Base-by-base conservation (phyloP, 2,888 invertebrate genomes). In the Mimumesa dahlbomi region DNA sequence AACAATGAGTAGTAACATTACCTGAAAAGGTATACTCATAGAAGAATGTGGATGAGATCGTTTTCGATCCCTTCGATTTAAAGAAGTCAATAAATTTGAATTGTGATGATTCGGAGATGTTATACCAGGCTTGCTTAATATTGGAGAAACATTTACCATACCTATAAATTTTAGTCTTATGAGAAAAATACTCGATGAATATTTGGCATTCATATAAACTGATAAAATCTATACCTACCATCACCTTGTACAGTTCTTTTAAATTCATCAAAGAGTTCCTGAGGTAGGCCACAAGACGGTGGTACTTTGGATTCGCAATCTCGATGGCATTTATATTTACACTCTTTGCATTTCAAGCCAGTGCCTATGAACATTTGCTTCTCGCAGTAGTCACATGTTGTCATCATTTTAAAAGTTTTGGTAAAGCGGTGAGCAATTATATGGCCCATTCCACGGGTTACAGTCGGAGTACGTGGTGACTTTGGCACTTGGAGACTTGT, bases 291-390 rank as follows among this genome's bases (percentile, higher is more conserved):
- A 90, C 98, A 98, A 34, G 97, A 96, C 0, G 97, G 96, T 77
- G 97, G 96, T 77, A 97, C 98, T 91, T 96, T 96, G 50, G 94
- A 93, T 84, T 96, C 96, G 87, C 98, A 98, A 85, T 97, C 97
- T 89, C 94, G 92, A 90, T 95, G 95, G 87, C 95, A 96, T 83
- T 94, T 96, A 87, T 96, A 97, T 91, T 97, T 98, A 93, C 98
- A 98, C 90, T 97, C 97, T 89, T 95, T 97, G 90, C 98, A 98
- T 90, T 96, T 97, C 79, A 96, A 92, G 6, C 95, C 95, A 18
- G 93, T 92, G 29, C 94, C 95, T 88, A 96, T 94, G 81, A 96
- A 94, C 93, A 96, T 95, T 89, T 95, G 96, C 86, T 95, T 96
- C 83, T 95, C 94, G 90, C 98, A 98, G 87, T 94, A 94, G 90